Evolutionary conservation across 1,140 invertebrate species (phyloP), one percentile per base, ranked within the genome.

Genomic region (Solen grandis): DNA sequence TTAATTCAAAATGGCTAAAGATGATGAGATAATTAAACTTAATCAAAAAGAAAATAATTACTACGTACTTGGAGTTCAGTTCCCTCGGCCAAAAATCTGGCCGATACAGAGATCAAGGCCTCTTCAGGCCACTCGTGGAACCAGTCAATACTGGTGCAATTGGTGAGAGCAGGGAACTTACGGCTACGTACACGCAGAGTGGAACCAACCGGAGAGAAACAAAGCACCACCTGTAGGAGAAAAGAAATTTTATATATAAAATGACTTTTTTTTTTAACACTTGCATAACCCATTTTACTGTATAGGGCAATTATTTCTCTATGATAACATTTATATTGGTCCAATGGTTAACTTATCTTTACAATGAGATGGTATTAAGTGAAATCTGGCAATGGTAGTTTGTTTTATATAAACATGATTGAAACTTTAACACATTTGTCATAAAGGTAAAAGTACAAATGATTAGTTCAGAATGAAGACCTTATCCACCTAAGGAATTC

Each of bases 111-210:
- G 60, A 97, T 95, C n/a, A 98, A 92, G 33, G 97, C 97, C 92
- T 99, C 97, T 93, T 98, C 96, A 22, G 98, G 98, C 93, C 98
- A 99, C 73, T 98, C 97, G 89, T 99, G 97, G 91, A 99, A 99
- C 98, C 98, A 99, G 92, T 99, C 98, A 80, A 99, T 98, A 70
- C 95, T 95, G 16, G 97, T 98, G 88, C 96, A 97, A 92, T 98
- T 99, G 81, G 97, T 97, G 52, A 99, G 94, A 59, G 97, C 97
- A 22, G 98, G 98, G 92, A 99, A 99, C 93, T 99, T 98, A 83
- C 98, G 94, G 46, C 97, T 96, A 86, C 98, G 94, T 41, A 98
- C 95, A 88, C 97, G 93, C 66, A 99, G 93, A 8, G 97, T 98
- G 29, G 96, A 96, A 27, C 97, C 97, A 38, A 98, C 97, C 1